phyloP scores from a whole-genome alignment of 2,113 vertebrate genomes.

The Zosterops hypoxanthus region DNA sequence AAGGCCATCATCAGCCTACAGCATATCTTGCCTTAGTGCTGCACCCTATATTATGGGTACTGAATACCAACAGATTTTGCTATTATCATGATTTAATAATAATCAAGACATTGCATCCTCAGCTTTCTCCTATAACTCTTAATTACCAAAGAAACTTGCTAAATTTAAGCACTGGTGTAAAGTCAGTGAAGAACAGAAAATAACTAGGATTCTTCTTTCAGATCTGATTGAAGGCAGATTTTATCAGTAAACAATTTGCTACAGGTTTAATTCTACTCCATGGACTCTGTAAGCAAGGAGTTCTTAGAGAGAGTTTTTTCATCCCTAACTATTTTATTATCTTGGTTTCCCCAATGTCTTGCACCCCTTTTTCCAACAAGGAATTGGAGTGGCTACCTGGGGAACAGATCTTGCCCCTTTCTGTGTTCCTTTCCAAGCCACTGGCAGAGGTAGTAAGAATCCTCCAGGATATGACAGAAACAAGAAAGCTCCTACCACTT shows the following conservation, averaged over 20 bases:
- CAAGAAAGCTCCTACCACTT: background rate
- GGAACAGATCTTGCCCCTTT: background rate
- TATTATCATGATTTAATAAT: background rate
- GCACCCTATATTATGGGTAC: background rate
- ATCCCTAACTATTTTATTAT: background rate
- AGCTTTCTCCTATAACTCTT: background rate
- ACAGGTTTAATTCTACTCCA: background rate
- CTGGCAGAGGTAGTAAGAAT: background rate
- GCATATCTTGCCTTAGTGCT: background rate
- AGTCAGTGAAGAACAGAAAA: background rate
- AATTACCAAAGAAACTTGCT: background rate
- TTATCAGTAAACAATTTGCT: background rate
- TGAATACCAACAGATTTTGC: background rate
- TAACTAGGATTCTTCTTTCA: background rate
- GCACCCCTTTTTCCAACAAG: background rate
- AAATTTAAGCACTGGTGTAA: background rate
- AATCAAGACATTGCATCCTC: background rate
- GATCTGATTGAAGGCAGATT: background rate
- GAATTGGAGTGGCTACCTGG: background rate
- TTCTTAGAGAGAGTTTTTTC: background rate
- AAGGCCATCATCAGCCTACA: background rate
- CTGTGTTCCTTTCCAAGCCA: background rate
- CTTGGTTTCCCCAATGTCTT: background rate
- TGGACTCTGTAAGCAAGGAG: background rate
- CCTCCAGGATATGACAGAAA: background rate